Base-by-base conservation (phyloP, 2,888 invertebrate species). In the Aleiodes leptofemur region DNA sequence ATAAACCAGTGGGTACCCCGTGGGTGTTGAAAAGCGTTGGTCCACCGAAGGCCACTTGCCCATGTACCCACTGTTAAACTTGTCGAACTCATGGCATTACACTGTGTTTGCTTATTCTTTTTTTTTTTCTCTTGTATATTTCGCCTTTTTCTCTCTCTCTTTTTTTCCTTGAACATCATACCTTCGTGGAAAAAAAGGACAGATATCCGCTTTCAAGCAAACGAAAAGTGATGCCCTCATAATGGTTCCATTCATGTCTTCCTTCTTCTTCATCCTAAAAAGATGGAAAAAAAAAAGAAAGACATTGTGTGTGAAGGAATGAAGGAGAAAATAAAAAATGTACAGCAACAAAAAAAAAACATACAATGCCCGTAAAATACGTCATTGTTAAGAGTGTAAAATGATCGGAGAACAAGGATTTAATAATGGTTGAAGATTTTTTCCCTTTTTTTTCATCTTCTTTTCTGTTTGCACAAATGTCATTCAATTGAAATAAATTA, bases 21-120 rank as follows among this genome's bases (percentile, higher is more conserved):
- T 83, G 83, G 82, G 81, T 83, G 82, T 82, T 82, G 82, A 82
- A 82, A 82, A 82, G 78, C 78, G 14, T n/a, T 38, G 61, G 61
- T 16, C 53, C 77, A 76, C 73, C 79, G 80, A 82, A 81, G 80
- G 80, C 77, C 81, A 74, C 78, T 23, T 77, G 69, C 9, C 69
- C 76, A 70, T 66, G 55, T 72, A 71, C 70, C 57, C 57, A 57
- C 57, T 57, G 57, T 57, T 57, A 57, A 57, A 57, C 57, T 57
- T 29, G 13, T 57, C 29, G n/a, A 57, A 57, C 57, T 31, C 29
- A 57, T 23, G 57, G 29, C 57, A 57, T 57, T 57, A 57, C 57
- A 57, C 57, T 29, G 57, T 57, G 38, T 38, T 61, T 61, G 38
- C 14, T 53, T 16, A 14, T 53, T 14, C 8, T 11, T 0, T 66